These are phyloP conservation scores for Platichthys flesus DNA, from an alignment of 2,113 vertebrate genomes.

Conservation along the genomic window DNA sequence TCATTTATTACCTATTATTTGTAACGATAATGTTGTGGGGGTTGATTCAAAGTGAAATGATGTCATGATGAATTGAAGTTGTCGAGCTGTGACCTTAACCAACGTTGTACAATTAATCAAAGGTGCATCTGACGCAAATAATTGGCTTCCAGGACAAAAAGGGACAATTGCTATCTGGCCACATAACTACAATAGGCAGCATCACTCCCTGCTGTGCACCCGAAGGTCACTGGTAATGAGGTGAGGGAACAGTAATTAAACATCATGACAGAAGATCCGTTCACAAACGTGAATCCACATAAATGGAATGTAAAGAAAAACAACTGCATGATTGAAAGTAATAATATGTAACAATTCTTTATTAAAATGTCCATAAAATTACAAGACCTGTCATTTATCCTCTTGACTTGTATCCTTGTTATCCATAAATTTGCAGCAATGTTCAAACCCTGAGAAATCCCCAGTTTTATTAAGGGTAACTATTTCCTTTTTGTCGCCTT, in stretches of 20 bases:
- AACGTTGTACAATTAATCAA: slow-evolving; percentile 38
- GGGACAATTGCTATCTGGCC: slow-evolving; percentile 24
- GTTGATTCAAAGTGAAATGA: slow-evolving; percentile 33
- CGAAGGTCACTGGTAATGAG: slow-evolving; percentile 39
- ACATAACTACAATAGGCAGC: slow-evolving; percentile 1
- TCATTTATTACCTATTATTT: slow-evolving; percentile 42
- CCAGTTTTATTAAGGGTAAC: too few species aligned
- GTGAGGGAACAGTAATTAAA: slow-evolving; percentile 32
- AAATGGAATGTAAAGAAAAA: neutral
- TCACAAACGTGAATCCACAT: neutral
- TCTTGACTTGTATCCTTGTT: too few species aligned
- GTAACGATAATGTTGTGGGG: slow-evolving; percentile 41
- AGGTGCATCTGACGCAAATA: slow-evolving; percentile 38
- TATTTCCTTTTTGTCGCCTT: too few species aligned
- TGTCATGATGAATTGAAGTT: slow-evolving; percentile 46
- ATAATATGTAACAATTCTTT: neutral
- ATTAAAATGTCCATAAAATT: neutral
- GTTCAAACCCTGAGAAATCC: too few species aligned
- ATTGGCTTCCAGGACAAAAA: slow-evolving; percentile 45
- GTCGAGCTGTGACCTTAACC: slow-evolving; percentile 48
- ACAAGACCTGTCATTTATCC: too few species aligned
- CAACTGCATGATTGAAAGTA: neutral
- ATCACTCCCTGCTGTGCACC: slow-evolving; percentile 39
- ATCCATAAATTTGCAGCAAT: too few species aligned
- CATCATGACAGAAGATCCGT: neutral